Evolutionary conservation across 2,113 vertebrate genomes (phyloP).

Genomic region (Jaculus jaculus): DNA sequence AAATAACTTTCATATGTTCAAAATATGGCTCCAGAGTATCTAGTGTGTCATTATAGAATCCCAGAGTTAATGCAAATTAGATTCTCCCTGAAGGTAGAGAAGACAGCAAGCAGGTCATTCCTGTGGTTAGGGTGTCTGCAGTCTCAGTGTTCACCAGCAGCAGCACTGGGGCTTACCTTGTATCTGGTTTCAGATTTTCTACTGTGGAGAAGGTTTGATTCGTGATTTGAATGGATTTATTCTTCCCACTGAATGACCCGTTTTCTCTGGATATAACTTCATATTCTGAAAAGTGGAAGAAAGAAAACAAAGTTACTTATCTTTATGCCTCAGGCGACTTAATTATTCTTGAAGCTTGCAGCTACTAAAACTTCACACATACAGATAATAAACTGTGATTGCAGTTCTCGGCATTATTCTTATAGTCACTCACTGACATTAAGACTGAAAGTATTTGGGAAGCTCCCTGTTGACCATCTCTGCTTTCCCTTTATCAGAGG

Average conservation of each 20-base stretch:
- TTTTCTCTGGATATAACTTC: conserved; percentile 93
- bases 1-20: not conserved
- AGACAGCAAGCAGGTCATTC: not conserved
- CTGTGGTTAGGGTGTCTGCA: not conserved
- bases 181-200: conserved; percentile 97
- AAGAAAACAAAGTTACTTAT: conserved; percentile 18
- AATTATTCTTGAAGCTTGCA: not conserved
- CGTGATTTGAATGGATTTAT: conserved; percentile 91
- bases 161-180: conserved; percentile 86
- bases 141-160: not conserved
- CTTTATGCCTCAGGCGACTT: not conserved
- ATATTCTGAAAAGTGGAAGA: conserved; percentile 89
- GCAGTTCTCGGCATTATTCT: not conserved
- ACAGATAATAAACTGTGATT: not conserved
- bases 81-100: not conserved
- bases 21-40: not conserved
- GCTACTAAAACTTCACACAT: conserved; percentile 16
- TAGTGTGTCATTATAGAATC: not conserved
- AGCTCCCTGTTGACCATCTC: not conserved
- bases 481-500: not conserved
- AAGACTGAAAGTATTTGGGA: not conserved
- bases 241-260: conserved; percentile 87
- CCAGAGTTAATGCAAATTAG: not conserved
- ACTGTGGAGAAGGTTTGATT: conserved; percentile 97
- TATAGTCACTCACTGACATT: not conserved